phyloP scores from a whole-genome alignment of 1,140 invertebrate species.

The Wiebesia pumilae region DNA sequence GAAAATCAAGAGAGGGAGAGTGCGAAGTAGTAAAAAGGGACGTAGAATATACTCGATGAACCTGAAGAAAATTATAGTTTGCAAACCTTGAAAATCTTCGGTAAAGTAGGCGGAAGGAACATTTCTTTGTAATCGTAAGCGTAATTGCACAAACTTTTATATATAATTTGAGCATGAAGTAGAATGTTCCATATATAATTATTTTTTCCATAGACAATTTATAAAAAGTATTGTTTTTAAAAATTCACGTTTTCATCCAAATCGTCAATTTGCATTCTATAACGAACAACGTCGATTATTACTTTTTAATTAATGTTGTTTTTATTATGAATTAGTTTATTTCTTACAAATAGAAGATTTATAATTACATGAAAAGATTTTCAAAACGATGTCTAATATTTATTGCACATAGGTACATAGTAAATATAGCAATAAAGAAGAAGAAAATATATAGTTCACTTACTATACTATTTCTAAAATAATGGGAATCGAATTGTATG shows the following conservation, averaged over 20 bases:
- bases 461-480: conserved; percentile 68
- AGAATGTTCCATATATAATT: neutral
- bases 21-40: conserved; percentile 1
- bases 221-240: neutral
- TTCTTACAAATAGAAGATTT: too few species aligned
- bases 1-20: conserved; percentile 10
- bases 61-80: conserved; percentile 40
- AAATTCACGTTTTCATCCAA: neutral
- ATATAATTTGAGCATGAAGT: neutral
- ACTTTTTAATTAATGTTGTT: neutral
- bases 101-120: conserved; percentile 15
- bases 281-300: neutral
- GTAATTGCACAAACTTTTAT: conserved; percentile 34
- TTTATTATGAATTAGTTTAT: neutral
- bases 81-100: conserved; percentile 32
- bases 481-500: conserved; percentile 61
- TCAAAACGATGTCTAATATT: too few species aligned
- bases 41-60: neutral
- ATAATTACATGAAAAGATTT: too few species aligned
- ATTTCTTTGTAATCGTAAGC: neutral
- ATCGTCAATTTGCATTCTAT: neutral
- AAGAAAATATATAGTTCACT: conserved; percentile 2
- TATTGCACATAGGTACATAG: too few species aligned
- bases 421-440: neutral
- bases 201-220: neutral